Percentiles rank a stretch among this genome's conserved stretches.
phyloP scores from a whole-genome alignment of 2,888 invertebrate species.

The Pristionchus exspectatus region DNA sequence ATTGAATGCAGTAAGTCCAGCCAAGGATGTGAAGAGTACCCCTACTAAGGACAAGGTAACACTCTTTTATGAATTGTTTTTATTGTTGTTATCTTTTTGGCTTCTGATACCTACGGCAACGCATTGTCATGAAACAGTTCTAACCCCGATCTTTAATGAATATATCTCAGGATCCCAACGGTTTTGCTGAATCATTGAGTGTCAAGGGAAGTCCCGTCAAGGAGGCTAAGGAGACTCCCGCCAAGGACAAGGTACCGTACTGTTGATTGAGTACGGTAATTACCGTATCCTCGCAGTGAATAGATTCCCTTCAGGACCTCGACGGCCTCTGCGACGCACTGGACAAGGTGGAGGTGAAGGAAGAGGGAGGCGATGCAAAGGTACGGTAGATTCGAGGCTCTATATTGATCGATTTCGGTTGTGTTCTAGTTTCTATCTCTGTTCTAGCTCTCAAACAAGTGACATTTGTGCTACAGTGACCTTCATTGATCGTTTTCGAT shows the following conservation, averaged over 20 bases:
- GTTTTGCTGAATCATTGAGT: background rate
- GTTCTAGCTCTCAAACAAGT: too few relatives aligned
- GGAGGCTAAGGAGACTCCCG: background rate
- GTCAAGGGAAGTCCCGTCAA: slow-evolving; percentile 13
- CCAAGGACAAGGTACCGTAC: background rate
- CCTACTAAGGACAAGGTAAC: background rate
- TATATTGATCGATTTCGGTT: too few relatives aligned
- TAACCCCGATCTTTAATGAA: background rate
- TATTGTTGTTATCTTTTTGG: too few relatives aligned
- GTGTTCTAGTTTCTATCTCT: too few relatives aligned
- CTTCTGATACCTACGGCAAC: too few relatives aligned
- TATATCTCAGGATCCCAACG: background rate
- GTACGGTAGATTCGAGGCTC: background rate
- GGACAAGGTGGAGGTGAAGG: slow-evolving; percentile 40
- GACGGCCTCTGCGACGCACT: slow-evolving; percentile 20
- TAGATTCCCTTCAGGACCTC: background rate
- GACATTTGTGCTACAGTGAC: too few relatives aligned
- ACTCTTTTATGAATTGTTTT: too few relatives aligned
- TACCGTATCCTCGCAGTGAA: background rate
- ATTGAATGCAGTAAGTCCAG: background rate
- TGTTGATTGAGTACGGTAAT: background rate
- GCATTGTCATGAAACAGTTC: too few relatives aligned
- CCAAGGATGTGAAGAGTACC: background rate
- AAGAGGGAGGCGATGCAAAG: background rate
- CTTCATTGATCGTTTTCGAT: too few relatives aligned